Evolutionary conservation across 2,888 invertebrate genomes (phyloP).

Genomic region (Phlogophora meticulosa): DNA sequence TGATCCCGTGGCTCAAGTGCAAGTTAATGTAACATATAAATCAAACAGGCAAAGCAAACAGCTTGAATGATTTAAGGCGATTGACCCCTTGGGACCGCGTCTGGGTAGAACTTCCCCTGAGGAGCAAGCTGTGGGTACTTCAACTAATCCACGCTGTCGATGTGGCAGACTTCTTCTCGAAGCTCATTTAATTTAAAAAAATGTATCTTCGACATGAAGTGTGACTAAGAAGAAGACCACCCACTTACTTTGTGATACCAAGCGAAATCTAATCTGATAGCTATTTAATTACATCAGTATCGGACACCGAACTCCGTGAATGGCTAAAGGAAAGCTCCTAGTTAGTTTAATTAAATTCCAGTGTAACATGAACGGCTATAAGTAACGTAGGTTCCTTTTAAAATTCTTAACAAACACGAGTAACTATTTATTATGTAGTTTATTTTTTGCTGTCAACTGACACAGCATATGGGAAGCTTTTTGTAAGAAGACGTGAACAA

Average conservation of each 20-base stretch:
- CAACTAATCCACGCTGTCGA: no score
- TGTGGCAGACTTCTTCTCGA: no score
- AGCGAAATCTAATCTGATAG: conserved; percentile 45
- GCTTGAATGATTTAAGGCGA: no score
- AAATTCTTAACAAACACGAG: conserved; percentile 44
- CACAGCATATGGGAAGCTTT: conserved; percentile 12
- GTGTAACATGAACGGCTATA: conserved; percentile 44
- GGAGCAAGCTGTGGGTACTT: background rate
- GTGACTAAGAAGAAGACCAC: no score
- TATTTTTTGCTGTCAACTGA: conserved; percentile 28
- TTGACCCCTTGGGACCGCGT: background rate
- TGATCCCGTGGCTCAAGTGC: no score
- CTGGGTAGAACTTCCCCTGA: background rate
- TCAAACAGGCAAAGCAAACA: no score
- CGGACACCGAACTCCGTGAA: conserved; percentile 49
- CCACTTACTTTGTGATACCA: conserved; percentile 5
- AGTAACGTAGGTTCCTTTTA: conserved; percentile 48
- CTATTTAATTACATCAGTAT: conserved; percentile 56
- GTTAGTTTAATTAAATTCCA: conserved; percentile 67
- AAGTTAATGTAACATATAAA: no score
- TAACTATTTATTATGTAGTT: conserved; percentile 37
- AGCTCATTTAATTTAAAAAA: no score
- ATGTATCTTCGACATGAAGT: no score
- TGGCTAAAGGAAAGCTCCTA: conserved; percentile 51
- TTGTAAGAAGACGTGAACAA: conserved; percentile 27